Evolutionary conservation across 2,797 vertebrate species (phyloP).

Genomic region (Merluccius polli): DNA sequence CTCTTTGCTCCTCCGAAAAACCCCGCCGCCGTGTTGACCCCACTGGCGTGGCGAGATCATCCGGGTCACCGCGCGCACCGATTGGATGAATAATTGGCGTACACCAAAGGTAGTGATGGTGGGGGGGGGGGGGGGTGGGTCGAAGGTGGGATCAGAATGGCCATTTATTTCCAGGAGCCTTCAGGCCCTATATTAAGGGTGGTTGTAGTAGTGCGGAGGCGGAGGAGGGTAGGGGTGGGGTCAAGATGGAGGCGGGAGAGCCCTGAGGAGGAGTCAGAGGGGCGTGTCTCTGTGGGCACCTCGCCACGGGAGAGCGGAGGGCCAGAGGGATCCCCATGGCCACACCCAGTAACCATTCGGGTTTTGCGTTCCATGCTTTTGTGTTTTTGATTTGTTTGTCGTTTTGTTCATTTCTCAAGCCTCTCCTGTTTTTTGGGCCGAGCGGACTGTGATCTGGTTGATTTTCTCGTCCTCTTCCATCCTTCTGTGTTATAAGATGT

Average conservation of each 20-base stretch:
- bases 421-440: constrained; percentile 83
- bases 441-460: constrained; percentile 80
- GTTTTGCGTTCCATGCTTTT: constrained; percentile 77
- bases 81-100: background rate
- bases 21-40: background rate
- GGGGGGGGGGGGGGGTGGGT: background rate
- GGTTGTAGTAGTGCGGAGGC: constrained; percentile 12
- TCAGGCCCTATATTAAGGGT: background rate
- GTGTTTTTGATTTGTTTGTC: constrained; percentile 40
- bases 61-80: background rate
- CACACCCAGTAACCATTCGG: constrained; percentile 42
- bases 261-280: constrained; percentile 50
- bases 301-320: background rate
- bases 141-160: constrained; percentile 11
- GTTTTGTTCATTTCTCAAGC: constrained; percentile 21
- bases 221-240: constrained; percentile 17
- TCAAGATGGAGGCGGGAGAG: constrained; percentile 48
- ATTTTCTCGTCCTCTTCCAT: constrained; percentile 70
- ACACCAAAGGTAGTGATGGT: background rate
- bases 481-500: constrained; percentile 75
- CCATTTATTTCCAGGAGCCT: constrained; percentile 15
- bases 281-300: constrained; percentile 32
- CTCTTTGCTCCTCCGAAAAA: background rate
- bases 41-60: background rate
- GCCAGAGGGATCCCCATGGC: background rate